These are phyloP conservation scores for Streptopelia turtur DNA, from an alignment of 2,797 vertebrate genomes.

Conservation along the genomic window DNA sequence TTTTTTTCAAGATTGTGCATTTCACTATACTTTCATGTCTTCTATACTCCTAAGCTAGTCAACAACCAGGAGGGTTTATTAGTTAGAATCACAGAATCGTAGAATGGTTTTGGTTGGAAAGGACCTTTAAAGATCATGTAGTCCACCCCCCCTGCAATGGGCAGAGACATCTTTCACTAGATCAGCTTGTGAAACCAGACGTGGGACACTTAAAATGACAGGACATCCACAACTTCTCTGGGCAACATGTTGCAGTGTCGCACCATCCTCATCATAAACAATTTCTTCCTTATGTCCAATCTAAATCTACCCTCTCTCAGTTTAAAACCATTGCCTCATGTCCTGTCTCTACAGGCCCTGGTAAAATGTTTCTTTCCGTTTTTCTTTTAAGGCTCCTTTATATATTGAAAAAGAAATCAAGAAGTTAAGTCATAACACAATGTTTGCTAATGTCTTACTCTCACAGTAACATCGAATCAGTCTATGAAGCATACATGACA, in stretches of 20 bases:
- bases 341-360: not conserved
- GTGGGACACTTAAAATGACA: not conserved
- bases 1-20: not conserved
- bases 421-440: not conserved
- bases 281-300: not conserved
- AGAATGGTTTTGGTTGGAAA: not conserved
- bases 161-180: not conserved
- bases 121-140: not conserved
- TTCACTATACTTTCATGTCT: not conserved
- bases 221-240: not conserved
- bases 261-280: not conserved
- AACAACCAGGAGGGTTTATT: not conserved
- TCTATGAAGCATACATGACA: not conserved
- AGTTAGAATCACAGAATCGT: not conserved
- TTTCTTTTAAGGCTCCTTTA: not conserved
- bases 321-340: not conserved
- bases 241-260: not conserved
- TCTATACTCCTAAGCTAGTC: not conserved
- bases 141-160: not conserved
- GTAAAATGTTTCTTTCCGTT: not conserved
- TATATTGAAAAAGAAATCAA: not conserved
- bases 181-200: not conserved
- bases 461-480: not conserved
- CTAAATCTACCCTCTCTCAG: not conserved
- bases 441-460: not conserved